Conservation (phyloP, 2,888 invertebrate genomes). For the Hypomecis punctinalis region DNA sequence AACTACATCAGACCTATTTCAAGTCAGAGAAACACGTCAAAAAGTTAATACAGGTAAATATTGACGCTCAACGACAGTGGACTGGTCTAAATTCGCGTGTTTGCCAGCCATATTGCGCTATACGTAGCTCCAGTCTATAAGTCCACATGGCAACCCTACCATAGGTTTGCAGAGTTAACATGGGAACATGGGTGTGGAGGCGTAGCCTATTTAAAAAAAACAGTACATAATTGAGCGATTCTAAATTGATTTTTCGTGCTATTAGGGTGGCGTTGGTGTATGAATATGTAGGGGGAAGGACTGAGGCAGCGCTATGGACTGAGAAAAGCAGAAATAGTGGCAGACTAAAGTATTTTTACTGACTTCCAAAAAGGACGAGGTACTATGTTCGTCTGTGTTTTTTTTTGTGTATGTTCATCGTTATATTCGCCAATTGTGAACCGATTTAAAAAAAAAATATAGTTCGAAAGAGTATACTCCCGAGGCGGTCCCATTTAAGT, state of each 20-base stretch:
- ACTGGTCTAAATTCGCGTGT: constrained; percentile 71
- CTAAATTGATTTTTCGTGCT: constrained; percentile 27
- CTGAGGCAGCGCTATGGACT: too few species aligned
- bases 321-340: too few species aligned
- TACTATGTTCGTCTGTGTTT: too few species aligned
- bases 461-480: too few species aligned
- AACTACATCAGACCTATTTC: constrained; percentile 14
- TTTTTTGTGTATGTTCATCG: too few species aligned
- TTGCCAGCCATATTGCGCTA: constrained; percentile 65
- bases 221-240: constrained; percentile 27
- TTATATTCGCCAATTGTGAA: too few species aligned
- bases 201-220: constrained; percentile 42
- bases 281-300: too few species aligned
- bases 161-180: constrained; percentile 29
- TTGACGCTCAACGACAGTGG: constrained; percentile 58
- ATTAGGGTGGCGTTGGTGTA: neutral
- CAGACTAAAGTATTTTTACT: too few species aligned
- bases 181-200: constrained; percentile 47
- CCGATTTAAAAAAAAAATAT: too few species aligned
- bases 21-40: constrained; percentile 44
- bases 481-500: too few species aligned
- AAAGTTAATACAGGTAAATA: constrained; percentile 64
- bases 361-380: too few species aligned
- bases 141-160: constrained; percentile 18
- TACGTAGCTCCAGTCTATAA: constrained; percentile 40